A percentile compares a stretch with the other conserved stretches of the same genome.
Conservation (phyloP, 92 coral and sea anemone species). For the Epizoanthus ramosus region DNA sequence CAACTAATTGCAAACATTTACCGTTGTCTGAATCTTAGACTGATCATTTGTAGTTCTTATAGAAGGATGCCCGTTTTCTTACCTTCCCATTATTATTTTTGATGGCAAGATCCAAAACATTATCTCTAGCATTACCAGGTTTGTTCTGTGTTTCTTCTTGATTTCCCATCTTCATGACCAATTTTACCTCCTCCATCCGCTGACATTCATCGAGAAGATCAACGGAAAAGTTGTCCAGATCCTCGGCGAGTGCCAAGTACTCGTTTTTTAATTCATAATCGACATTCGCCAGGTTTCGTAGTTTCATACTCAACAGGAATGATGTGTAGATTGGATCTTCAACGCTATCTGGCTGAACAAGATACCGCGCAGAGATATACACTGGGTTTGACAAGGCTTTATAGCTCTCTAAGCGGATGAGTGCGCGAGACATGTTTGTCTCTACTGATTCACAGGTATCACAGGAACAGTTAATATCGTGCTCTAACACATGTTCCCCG, state of each 20-base stretch:
- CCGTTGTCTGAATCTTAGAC: no score
- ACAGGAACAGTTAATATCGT: neutral
- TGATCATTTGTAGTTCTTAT: neutral
- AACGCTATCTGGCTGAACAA: neutral
- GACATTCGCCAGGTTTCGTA: constrained; percentile 13
- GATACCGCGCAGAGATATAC: constrained; percentile 44
- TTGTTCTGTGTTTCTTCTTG: neutral
- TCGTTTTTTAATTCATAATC: constrained; percentile 52
- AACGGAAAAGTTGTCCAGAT: constrained; percentile 45
- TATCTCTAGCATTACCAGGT: neutral
- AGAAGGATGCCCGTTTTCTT: neutral
- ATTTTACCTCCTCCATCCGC: constrained; percentile 45
- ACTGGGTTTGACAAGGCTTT: constrained; percentile 42
- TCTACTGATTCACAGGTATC: neutral
- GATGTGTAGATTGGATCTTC: constrained; percentile 41
- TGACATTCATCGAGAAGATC: constrained; percentile 48
- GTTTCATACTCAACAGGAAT: constrained; percentile 41
- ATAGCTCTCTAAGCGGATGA: constrained; percentile 37
- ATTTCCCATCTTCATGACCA: constrained; percentile 32
- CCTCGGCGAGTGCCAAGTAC: constrained; percentile 15
- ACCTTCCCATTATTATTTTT: constrained; percentile 52
- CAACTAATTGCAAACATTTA: neutral
- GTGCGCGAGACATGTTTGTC: constrained; percentile 26
- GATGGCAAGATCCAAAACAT: constrained; percentile 45
- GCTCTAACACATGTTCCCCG: constrained; percentile 36